A percentile compares a stretch with the other conserved stretches of the same genome.
Evolutionary conservation across 2,113 vertebrate genomes (phyloP).

Genomic region (Henicopernis longicauda): DNA sequence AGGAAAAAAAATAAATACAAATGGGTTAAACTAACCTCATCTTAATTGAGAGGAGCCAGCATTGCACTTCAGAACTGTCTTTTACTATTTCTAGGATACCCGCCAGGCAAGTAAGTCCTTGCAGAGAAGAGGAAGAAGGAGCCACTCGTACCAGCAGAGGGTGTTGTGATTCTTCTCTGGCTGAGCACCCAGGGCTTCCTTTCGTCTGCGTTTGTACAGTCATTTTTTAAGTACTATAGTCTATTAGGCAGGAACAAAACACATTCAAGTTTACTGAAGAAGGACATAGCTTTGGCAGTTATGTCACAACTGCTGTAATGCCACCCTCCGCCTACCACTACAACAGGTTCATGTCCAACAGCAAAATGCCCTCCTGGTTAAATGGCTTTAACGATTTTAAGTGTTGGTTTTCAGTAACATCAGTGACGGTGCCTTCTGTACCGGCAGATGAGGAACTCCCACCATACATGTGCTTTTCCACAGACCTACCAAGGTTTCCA

Average conservation of each 20-base stretch:
- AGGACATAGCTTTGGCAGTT: background rate
- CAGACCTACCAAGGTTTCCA: background rate
- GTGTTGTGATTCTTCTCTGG: conserved; percentile 20
- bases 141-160: background rate
- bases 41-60: background rate
- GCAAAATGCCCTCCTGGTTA: background rate
- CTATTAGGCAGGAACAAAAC: background rate
- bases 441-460: background rate
- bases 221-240: background rate
- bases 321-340: background rate
- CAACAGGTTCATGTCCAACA: background rate
- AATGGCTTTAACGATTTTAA: background rate
- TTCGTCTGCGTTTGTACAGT: background rate
- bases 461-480: background rate
- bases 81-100: background rate
- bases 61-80: background rate
- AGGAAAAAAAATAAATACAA: background rate
- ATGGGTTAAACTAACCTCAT: background rate
- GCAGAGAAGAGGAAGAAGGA: background rate
- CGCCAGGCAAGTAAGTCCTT: background rate
- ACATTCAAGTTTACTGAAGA: background rate
- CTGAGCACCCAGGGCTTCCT: background rate
- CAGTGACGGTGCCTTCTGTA: background rate
- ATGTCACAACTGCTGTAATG: background rate
- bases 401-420: background rate